Conservation (phyloP, 2,113 vertebrate species). For the Platichthys stellatus region DNA sequence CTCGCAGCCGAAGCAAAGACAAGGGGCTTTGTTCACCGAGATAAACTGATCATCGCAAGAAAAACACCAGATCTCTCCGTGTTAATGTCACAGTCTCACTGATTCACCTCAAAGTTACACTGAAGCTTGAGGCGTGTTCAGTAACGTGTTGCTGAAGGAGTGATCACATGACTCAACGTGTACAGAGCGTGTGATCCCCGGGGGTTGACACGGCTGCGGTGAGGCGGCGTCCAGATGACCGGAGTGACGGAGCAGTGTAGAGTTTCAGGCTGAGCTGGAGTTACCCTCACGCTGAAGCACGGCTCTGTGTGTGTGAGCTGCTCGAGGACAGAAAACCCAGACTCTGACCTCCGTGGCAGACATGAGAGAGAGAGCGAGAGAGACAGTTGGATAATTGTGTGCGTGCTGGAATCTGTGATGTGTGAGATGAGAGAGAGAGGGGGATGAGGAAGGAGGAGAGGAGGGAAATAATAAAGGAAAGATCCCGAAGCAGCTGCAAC, state of each 20-base stretch:
- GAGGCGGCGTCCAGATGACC: no score
- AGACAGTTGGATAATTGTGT: slow-evolving; percentile 50
- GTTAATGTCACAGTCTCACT: slow-evolving; percentile 52
- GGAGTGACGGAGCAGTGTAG: no score
- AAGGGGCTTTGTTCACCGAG: slow-evolving; percentile 57
- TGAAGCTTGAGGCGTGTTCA: slow-evolving; percentile 2
- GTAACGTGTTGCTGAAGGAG: background rate
- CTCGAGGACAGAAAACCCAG: slow-evolving; percentile 65
- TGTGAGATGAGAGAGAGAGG: background rate
- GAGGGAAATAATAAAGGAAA: background rate
- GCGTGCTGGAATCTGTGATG: slow-evolving; percentile 44
- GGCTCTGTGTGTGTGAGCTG: slow-evolving; percentile 16
- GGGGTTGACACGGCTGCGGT: no score
- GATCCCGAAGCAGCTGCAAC: no score
- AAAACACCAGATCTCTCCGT: slow-evolving; percentile 58
- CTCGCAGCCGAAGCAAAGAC: slow-evolving; percentile 44
- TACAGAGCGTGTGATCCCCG: no score
- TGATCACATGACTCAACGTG: slow-evolving; percentile 24
- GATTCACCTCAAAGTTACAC: slow-evolving; percentile 50
- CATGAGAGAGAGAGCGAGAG: slow-evolving; percentile 18
- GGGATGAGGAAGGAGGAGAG: background rate
- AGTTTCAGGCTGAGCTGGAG: background rate
- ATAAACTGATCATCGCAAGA: slow-evolving; percentile 56
- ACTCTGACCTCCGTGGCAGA: slow-evolving; percentile 66
- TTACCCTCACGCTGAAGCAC: slow-evolving; percentile 45